phyloP scores from a whole-genome alignment of 2,113 vertebrate genomes.

The Clupea harengus region DNA sequence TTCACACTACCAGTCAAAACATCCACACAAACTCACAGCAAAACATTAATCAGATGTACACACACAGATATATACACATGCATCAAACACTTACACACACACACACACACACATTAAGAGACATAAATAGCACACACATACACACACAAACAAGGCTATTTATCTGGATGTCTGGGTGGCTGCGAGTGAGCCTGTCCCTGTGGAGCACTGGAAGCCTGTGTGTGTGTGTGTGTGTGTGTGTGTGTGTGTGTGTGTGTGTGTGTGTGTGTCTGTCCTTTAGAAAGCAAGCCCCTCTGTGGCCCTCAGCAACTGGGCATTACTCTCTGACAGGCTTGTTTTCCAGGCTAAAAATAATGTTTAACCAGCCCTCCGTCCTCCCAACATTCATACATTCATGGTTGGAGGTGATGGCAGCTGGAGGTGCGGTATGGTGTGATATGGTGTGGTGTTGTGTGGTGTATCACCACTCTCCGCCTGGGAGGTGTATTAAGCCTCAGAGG shows the following conservation, averaged over 20 bases:
- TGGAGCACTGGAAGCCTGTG: background rate
- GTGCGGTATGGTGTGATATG: background rate
- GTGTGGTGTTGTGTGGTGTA: background rate
- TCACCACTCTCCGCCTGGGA: background rate
- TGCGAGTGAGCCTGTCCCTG: background rate
- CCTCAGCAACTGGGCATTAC: slow-evolving; percentile 9
- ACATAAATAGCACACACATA: background rate
- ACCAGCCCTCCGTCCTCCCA: background rate
- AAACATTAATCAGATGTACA: too few species aligned
- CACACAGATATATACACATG: too few species aligned
- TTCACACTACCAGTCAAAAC: too few species aligned
- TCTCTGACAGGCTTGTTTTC: background rate
- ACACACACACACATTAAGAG: background rate
- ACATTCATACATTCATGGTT: background rate
- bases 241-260: background rate
- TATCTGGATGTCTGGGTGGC: background rate
- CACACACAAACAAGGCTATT: background rate
- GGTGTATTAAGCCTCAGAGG: background rate
- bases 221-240: background rate
- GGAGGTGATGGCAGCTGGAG: background rate
- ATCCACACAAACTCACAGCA: too few species aligned
- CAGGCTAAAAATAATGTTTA: background rate
- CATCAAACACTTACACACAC: background rate
- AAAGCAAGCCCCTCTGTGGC: background rate
- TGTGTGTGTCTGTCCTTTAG: background rate